Conservation (phyloP, 2,888 invertebrate species). For the Colostygia pectinataria region DNA sequence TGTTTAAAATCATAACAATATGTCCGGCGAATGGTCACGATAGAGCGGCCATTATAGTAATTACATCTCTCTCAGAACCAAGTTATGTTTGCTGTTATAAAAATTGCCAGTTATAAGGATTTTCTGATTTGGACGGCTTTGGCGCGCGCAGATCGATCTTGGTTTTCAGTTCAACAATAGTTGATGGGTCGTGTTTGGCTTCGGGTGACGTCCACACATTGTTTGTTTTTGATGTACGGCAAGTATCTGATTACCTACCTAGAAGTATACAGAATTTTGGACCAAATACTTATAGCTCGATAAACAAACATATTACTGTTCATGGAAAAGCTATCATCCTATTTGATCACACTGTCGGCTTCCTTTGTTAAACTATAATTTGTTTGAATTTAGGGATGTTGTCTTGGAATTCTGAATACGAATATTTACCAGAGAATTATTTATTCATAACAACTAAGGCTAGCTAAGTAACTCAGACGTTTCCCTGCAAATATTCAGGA, state of each 20-base stretch:
- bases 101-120: slow-evolving; percentile 25
- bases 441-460: too few species aligned
- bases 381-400: too few species aligned
- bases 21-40: slow-evolving; percentile 70
- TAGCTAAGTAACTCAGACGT: too few species aligned
- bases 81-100: slow-evolving; percentile 43
- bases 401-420: too few species aligned
- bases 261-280: too few species aligned
- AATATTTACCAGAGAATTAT: too few species aligned
- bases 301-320: too few species aligned
- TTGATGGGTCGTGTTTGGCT: slow-evolving; percentile 76
- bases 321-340: too few species aligned
- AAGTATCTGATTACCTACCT: slow-evolving; percentile 36
- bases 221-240: slow-evolving; percentile 61
- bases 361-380: too few species aligned
- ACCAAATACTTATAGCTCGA: too few species aligned
- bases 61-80: slow-evolving; percentile 60
- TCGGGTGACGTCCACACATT: slow-evolving; percentile 61
- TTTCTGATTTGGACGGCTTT: slow-evolving; percentile 40
- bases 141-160: slow-evolving; percentile 43
- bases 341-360: too few species aligned
- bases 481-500: too few species aligned
- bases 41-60: slow-evolving; percentile 71
- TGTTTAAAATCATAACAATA: slow-evolving; percentile 76
- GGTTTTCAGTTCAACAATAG: slow-evolving; percentile 67